phyloP scores from a whole-genome alignment of 2,113 vertebrate species.

The Anhinga rufa region DNA sequence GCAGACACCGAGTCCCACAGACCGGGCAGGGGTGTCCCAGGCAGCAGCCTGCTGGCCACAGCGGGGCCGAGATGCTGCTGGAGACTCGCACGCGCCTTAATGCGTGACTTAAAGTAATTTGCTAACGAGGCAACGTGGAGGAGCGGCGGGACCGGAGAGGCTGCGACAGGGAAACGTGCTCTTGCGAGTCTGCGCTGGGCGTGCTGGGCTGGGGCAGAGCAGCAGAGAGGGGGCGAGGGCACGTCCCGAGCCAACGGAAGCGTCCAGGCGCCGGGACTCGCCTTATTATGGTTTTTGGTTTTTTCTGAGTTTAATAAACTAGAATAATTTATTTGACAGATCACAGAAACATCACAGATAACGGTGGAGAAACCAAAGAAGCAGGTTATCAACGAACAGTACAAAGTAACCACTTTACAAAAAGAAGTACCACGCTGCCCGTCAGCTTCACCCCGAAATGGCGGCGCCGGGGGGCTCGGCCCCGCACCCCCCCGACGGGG shows the following conservation, averaged over 20 bases:
- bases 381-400: slow-evolving; percentile 22
- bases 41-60: too few species aligned
- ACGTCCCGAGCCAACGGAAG: neutral
- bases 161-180: neutral
- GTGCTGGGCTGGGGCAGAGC: neutral
- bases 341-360: slow-evolving; percentile 62
- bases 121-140: fast-evolving
- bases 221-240: too few species aligned
- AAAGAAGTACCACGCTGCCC: slow-evolving; percentile 48
- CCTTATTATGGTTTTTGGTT: neutral
- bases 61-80: too few species aligned
- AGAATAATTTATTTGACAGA: slow-evolving; percentile 76
- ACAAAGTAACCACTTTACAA: slow-evolving; percentile 66
- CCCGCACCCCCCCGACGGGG: neutral
- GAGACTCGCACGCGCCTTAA: neutral
- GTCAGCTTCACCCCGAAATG: neutral
- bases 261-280: neutral
- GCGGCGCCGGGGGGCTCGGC: neutral
- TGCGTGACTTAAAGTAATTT: neutral
- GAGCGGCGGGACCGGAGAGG: neutral
- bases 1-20: neutral
- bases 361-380: slow-evolving; percentile 58
- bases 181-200: fast-evolving
- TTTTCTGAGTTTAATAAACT: slow-evolving; percentile 70
- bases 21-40: neutral